A percentile compares a stretch with the other conserved stretches of the same genome.
Conservation (phyloP, 2,797 vertebrate species). For the Hephaestus fuliginosus region DNA sequence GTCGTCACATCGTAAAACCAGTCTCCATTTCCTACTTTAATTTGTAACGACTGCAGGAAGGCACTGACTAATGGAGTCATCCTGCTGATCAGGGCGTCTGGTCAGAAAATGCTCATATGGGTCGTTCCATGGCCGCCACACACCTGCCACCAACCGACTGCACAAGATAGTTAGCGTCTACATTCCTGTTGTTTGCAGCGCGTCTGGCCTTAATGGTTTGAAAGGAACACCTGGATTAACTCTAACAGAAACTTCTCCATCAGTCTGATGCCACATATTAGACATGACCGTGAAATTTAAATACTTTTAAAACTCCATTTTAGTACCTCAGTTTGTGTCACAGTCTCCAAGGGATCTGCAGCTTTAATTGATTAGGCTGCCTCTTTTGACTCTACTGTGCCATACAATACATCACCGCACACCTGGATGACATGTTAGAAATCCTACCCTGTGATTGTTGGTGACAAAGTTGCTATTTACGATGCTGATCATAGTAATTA, state of each 20-base stretch:
- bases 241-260: conserved; percentile 32
- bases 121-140: too few species aligned
- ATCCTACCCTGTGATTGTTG: conserved; percentile 69
- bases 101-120: background rate
- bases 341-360: background rate
- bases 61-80: background rate
- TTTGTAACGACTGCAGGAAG: conserved; percentile 6
- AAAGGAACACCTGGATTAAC: conserved; percentile 18
- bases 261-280: conserved; percentile 28
- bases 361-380: conserved; percentile 38
- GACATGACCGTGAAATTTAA: conserved; percentile 3
- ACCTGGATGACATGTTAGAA: conserved; percentile 62
- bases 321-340: background rate
- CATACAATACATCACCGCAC: conserved; percentile 29
- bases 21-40: background rate
- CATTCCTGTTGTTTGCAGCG: background rate
- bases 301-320: background rate
- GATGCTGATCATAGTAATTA: conserved; percentile 80
- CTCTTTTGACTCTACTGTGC: conserved; percentile 10
- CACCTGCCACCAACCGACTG: background rate
- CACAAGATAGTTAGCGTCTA: background rate
- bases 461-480: conserved; percentile 75
- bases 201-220: conserved; percentile 18
- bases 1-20: background rate
- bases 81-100: background rate